Evolutionary conservation across 2,888 invertebrate species (phyloP).

Genomic region (Bombylius major): DNA sequence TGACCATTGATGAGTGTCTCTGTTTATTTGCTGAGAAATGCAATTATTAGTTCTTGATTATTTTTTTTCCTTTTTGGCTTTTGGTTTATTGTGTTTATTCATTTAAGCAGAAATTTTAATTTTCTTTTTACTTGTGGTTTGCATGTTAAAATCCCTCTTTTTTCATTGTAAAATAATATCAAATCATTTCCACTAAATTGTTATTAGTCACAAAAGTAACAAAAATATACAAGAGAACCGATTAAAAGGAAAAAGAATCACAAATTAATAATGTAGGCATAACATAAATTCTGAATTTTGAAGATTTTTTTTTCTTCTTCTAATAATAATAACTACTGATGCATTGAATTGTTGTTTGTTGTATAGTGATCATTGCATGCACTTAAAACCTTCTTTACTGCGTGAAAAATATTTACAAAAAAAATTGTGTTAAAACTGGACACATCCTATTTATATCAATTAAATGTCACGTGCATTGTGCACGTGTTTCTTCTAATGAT

Average conservation of each 20-base stretch:
- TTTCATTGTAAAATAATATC: neutral
- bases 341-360: too few species aligned
- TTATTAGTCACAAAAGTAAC: neutral
- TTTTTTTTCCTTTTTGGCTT: too few species aligned
- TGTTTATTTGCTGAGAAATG: conserved; percentile 12
- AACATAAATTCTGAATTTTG: neutral
- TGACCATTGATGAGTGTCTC: conserved; percentile 12
- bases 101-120: conserved; percentile 9
- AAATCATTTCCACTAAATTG: conserved; percentile 1
- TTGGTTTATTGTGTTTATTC: conserved; percentile 10
- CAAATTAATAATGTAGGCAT: conserved; percentile 12
- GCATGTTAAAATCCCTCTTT: neutral
- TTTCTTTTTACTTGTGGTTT: neutral
- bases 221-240: neutral
- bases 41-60: conserved; percentile 7
- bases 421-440: conserved; percentile 17
- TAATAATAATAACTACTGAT: neutral
- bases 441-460: conserved; percentile 23
- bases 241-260: conserved; percentile 12
- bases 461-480: conserved; percentile 18
- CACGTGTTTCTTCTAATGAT: conserved; percentile 14
- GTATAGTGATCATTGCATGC: too few species aligned
- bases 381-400: neutral
- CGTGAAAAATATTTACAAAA: neutral
- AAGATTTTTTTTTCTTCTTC: too few species aligned